These are phyloP conservation scores for Drosophila erecta DNA, from an alignment of 1,140 invertebrate species.

Conservation along the genomic window DNA sequence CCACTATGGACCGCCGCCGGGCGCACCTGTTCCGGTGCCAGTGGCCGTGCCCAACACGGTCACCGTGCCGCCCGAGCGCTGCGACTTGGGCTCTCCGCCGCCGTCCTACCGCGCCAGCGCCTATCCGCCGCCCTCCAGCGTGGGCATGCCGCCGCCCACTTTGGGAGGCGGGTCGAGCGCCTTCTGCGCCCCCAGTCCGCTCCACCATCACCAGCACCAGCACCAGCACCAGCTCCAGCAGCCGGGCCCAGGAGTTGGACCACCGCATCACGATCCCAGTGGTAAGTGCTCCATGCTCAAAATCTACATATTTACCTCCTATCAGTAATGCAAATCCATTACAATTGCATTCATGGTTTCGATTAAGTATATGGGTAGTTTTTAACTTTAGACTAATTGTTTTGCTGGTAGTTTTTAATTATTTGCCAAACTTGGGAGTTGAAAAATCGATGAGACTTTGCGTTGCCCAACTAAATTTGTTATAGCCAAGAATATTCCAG, in stretches of 20 bases:
- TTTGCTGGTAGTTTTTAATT: neutral
- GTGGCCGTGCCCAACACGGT: slow-evolving; percentile 28
- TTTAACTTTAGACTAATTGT: neutral
- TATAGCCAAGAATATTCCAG: neutral
- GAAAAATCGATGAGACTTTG: too few species aligned
- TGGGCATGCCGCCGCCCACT: slow-evolving; percentile 56
- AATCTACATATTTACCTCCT: too few species aligned
- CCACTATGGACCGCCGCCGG: slow-evolving; percentile 54
- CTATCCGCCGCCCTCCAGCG: slow-evolving; percentile 57
- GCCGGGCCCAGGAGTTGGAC: slow-evolving; percentile 39
- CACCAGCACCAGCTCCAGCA: slow-evolving; percentile 64
- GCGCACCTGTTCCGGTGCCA: slow-evolving; percentile 36
- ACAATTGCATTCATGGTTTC: too few species aligned
- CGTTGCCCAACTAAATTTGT: slow-evolving; percentile 4
- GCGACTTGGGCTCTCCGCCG: slow-evolving; percentile 78
- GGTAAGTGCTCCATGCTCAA: slow-evolving; percentile 52
- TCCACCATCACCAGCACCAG: slow-evolving; percentile 78
- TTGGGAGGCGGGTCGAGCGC: slow-evolving; percentile 74
- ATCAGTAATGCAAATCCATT: too few species aligned
- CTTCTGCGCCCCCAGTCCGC: slow-evolving; percentile 77
- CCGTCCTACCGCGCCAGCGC: slow-evolving; percentile 74
- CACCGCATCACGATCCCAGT: slow-evolving; percentile 77
- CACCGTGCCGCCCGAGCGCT: slow-evolving; percentile 57
- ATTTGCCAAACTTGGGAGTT: neutral
- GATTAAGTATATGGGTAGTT: too few species aligned